Evolutionary conservation across 2,797 vertebrate genomes (phyloP).

Genomic region (Arrhamphus sclerolepis): DNA sequence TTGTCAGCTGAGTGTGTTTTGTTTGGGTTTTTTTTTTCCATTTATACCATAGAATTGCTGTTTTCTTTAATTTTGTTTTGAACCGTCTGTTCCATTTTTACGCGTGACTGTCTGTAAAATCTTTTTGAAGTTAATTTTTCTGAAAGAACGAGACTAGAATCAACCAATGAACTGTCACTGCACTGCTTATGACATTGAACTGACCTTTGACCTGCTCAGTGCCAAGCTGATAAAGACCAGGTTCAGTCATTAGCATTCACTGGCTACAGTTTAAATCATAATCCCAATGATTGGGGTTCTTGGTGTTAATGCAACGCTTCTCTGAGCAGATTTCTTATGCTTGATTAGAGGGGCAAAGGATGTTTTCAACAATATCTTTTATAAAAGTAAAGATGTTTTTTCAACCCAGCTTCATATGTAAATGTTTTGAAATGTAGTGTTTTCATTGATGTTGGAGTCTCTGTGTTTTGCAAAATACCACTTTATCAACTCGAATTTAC

Average conservation of each 20-base stretch:
- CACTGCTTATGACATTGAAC: too few relatives aligned
- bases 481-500: too few relatives aligned
- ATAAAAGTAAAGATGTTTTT: too few relatives aligned
- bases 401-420: too few relatives aligned
- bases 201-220: slow-evolving; percentile 30
- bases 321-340: too few relatives aligned
- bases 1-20: slow-evolving; percentile 43
- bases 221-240: slow-evolving; percentile 34
- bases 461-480: too few relatives aligned
- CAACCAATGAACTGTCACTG: slow-evolving; percentile 42
- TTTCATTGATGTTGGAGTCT: too few relatives aligned
- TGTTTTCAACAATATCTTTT: too few relatives aligned
- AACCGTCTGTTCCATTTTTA: slow-evolving; percentile 55
- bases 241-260: slow-evolving; percentile 26
- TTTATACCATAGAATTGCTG: slow-evolving; percentile 41
- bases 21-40: too few relatives aligned
- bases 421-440: too few relatives aligned
- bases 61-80: slow-evolving; percentile 35
- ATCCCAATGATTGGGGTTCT: background rate
- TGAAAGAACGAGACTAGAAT: slow-evolving; percentile 12
- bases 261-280: slow-evolving; percentile 6
- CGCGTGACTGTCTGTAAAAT: slow-evolving; percentile 54
- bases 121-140: slow-evolving; percentile 34
- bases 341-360: too few relatives aligned
- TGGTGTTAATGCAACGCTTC: too few relatives aligned